Percentiles rank a stretch among this genome's conserved stretches.
Evolutionary conservation across 2,888 invertebrate species (phyloP).

Genomic region (Scaptomyza polygonia): DNA sequence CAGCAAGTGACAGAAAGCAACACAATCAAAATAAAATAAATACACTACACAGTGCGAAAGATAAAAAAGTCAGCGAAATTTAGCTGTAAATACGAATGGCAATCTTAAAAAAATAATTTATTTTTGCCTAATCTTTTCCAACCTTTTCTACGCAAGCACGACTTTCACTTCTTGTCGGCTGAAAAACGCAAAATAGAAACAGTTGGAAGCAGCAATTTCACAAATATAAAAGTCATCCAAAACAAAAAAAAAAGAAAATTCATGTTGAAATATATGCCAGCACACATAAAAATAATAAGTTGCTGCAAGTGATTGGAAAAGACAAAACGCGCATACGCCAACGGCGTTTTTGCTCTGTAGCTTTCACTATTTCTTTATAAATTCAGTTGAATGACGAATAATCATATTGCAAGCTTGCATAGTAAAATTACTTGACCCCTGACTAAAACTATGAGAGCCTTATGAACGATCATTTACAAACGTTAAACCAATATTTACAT

Average conservation of each 20-base stretch:
- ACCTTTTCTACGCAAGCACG: conserved; percentile 30
- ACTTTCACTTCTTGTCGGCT: too few relatives aligned
- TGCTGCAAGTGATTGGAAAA: conserved; percentile 49
- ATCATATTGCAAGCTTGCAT: neutral
- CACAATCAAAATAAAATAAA: conserved; percentile 57
- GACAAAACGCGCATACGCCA: conserved; percentile 59
- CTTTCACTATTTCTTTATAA: too few relatives aligned
- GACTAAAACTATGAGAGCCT: conserved; percentile 20
- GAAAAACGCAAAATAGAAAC: too few relatives aligned
- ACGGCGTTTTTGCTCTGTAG: too few relatives aligned
- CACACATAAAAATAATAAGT: conserved; percentile 61
- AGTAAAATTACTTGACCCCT: conserved; percentile 2
- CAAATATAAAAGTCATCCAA: conserved; percentile 11
- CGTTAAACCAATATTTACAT: conserved; percentile 59
- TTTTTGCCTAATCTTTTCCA: neutral
- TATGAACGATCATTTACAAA: conserved; percentile 27
- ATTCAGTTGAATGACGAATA: too few relatives aligned
- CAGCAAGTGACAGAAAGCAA: conserved; percentile 66
- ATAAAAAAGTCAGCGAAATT: conserved; percentile 24
- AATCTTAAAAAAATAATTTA: conserved; percentile 18
- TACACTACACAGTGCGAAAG: conserved; percentile 2
- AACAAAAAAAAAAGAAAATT: conserved; percentile 23
- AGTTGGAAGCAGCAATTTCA: too few relatives aligned
- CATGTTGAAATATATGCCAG: conserved; percentile 34
- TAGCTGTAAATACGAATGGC: conserved; percentile 56